Base-by-base conservation (phyloP, 2,888 invertebrate genomes). In the Notodonta dromedarius region DNA sequence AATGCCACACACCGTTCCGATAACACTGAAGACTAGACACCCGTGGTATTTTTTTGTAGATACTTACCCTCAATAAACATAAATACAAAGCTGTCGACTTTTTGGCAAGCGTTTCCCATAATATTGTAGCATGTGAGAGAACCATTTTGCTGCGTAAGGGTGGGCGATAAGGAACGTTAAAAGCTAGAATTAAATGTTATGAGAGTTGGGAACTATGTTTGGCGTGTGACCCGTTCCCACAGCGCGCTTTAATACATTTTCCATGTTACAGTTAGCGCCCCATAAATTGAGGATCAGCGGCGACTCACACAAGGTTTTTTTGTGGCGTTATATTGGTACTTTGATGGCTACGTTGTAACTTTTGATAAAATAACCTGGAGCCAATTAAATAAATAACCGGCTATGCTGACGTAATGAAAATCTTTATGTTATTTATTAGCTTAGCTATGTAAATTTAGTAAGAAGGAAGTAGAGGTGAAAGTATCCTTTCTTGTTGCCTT, bases 191-290 rank as follows among this genome's bases (percentile, higher is more conserved):
- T 61, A 70, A 82, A 79, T 77, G 78, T 81, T 83, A 81, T 78
- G 77, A 76, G 77, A 77, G 77, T 80, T 82, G 65, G 76, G 77
- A 79, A 81, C 75, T 80, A 73, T 80, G 83, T 87, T 85, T 83
- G 88, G 83, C 85, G 82, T 87, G 85, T 80, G 86, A 74, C 78
- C 77, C 75, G 88, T 92, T 92, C 92, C 91, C 93, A 93, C 90
- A 89, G 82, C 80, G 80, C 71, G 85, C 88, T 88, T 91, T 93
- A 93, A 93, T 92, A 91, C 93, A 92, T 91, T 93, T 93, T 93
- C 89, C 92, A 84, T 93, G 93, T 93, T 89, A 89, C 89, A 93
- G 90, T 93, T 93, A 93, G 93, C 93, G 92, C 91, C 89, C 85
- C 90, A 92, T 93, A 93, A 93, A 93, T 93, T 93, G 91, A 87